A percentile compares a stretch with the other conserved stretches of the same genome.
Conservation (phyloP, 2,888 invertebrate genomes). For the Lathronympha strigana region DNA sequence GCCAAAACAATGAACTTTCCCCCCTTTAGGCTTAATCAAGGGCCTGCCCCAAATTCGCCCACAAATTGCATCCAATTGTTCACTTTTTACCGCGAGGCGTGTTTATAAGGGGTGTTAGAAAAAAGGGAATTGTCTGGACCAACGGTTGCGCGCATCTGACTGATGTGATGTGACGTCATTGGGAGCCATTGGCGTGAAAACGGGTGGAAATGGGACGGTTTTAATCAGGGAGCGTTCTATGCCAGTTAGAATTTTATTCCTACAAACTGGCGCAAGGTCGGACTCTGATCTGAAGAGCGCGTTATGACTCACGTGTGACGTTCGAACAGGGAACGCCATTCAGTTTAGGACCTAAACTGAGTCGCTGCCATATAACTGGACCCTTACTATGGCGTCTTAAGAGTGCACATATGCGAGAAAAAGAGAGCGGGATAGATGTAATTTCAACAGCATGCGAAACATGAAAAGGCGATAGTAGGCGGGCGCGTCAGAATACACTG, state of each 20-base stretch:
- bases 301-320: too few relatives aligned
- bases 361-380: too few relatives aligned
- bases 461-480: too few relatives aligned
- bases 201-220: conserved; percentile 49
- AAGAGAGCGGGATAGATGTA: too few relatives aligned
- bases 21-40: conserved; percentile 75
- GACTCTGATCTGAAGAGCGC: too few relatives aligned
- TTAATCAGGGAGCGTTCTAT: conserved; percentile 57
- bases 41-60: conserved; percentile 78
- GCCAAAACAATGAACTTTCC: conserved; percentile 71
- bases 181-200: conserved; percentile 72
- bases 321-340: too few relatives aligned
- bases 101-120: conserved; percentile 66
- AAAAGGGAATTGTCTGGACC: conserved; percentile 66
- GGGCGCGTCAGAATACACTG: too few relatives aligned
- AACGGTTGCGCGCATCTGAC: conserved; percentile 63
- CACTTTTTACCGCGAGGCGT: conserved; percentile 78
- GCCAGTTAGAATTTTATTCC: background rate
- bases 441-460: too few relatives aligned
- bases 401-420: too few relatives aligned
- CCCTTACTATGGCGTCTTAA: too few relatives aligned
- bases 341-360: too few relatives aligned
- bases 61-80: conserved; percentile 84
- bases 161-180: conserved; percentile 70
- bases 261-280: too few relatives aligned